Evolutionary conservation across 2,797 vertebrate species (phyloP).

Genomic region (Halcyon smyrnensis): DNA sequence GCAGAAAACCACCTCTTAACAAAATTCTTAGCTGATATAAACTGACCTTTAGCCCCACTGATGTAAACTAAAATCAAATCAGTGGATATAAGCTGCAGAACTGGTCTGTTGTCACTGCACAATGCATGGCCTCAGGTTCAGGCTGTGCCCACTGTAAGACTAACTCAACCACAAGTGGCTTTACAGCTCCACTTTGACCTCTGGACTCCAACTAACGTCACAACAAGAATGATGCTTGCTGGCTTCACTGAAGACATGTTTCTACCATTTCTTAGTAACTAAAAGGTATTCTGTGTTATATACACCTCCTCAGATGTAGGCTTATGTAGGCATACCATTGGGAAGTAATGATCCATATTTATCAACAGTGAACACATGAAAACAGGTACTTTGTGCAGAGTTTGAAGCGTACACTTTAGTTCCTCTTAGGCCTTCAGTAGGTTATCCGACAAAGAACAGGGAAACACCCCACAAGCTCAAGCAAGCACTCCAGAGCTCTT

Average conservation of each 20-base stretch:
- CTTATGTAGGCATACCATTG: neutral
- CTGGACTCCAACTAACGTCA: neutral
- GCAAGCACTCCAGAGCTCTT: neutral
- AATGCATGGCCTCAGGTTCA: neutral
- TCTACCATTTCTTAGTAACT: neutral
- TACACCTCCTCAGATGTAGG: neutral
- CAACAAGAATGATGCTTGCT: neutral
- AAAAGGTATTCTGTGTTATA: neutral
- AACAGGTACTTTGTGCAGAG: neutral
- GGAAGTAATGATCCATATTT: neutral
- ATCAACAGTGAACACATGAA: neutral
- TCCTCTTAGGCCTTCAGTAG: neutral
- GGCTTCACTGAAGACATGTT: neutral
- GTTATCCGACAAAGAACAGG: neutral
- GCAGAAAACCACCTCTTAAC: neutral
- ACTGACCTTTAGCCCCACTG: neutral
- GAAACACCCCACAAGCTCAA: neutral
- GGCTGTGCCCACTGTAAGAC: rapidly evolving
- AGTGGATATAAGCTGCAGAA: neutral
- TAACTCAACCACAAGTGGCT: neutral
- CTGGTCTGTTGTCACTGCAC: neutral
- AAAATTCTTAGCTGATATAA: neutral
- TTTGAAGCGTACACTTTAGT: neutral
- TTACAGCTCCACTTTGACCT: neutral
- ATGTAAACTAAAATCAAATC: neutral